Percentiles rank a stretch among this genome's conserved stretches.
These are phyloP conservation scores for Campodea augens DNA, from an alignment of 1,140 invertebrate species.

Conservation along the genomic window DNA sequence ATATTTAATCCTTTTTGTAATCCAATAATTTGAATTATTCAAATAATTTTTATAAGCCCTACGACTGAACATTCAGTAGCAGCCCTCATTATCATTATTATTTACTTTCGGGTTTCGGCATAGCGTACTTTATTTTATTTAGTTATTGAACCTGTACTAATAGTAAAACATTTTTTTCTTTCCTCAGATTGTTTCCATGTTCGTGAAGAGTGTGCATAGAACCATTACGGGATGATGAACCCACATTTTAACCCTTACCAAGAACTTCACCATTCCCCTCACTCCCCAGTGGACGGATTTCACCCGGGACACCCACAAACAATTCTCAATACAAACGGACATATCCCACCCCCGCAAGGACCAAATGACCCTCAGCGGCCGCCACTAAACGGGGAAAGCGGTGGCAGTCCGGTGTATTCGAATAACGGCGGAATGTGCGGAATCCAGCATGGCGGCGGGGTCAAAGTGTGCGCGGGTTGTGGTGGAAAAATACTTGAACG, in stretches of 20 bases:
- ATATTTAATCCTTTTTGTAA: too few relatives aligned
- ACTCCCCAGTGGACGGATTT: conserved; percentile 20
- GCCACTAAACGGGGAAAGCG: conserved; percentile 18
- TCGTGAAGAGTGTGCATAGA: too few relatives aligned
- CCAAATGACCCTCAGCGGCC: conserved; percentile 23
- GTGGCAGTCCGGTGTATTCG: conserved; percentile 23
- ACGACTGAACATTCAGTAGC: too few relatives aligned
- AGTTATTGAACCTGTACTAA: too few relatives aligned
- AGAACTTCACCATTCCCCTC: conserved; percentile 27
- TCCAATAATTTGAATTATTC: too few relatives aligned
- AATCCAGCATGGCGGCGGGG: conserved; percentile 20
- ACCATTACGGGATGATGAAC: too few relatives aligned
- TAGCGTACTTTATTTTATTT: too few relatives aligned
- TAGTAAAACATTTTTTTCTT: too few relatives aligned
- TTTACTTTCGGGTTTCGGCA: too few relatives aligned
- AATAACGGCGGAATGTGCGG: conserved; percentile 6
- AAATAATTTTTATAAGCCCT: too few relatives aligned
- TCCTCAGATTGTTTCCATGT: too few relatives aligned
- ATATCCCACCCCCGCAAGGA: conserved; percentile 13
- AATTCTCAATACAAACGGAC: not conserved
- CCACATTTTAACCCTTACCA: conserved; percentile 44
- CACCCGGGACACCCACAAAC: not conserved
- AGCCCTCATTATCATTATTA: too few relatives aligned
- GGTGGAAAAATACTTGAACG: conserved; percentile 65
- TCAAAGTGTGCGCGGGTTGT: conserved; percentile 32